A percentile compares a stretch with the other conserved stretches of the same genome.
Conservation (phyloP, 2,888 invertebrate genomes). For the Tinea pellionella region DNA sequence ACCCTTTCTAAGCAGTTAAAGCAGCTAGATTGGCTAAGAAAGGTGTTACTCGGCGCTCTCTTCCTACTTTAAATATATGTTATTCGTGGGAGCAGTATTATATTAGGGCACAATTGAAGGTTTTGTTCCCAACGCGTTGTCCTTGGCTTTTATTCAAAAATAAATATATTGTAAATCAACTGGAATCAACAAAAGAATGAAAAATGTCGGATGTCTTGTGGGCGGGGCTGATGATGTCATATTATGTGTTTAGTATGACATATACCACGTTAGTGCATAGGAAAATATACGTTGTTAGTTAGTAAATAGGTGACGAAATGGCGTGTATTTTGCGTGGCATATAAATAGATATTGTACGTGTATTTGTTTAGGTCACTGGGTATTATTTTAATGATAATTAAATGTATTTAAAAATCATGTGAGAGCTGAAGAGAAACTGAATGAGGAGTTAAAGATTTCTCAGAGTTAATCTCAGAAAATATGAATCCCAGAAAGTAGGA, state of each 20-base stretch:
- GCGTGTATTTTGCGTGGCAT: not conserved
- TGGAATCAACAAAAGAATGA: not conserved
- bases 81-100: too few relatives aligned
- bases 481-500: too few relatives aligned
- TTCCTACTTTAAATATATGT: too few relatives aligned
- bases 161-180: not conserved
- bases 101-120: too few relatives aligned
- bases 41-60: too few relatives aligned
- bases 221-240: slow-evolving; percentile 2
- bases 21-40: too few relatives aligned
- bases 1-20: too few relatives aligned
- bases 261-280: not conserved
- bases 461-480: too few relatives aligned
- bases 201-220: not conserved
- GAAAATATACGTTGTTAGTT: not conserved
- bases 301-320: not conserved
- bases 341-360: not conserved
- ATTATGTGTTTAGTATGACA: not conserved
- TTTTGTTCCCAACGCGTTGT: not conserved
- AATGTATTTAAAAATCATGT: too few relatives aligned
- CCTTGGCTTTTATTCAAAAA: not conserved
- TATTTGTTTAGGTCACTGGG: not conserved
- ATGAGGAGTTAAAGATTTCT: too few relatives aligned
- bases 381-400: not conserved
- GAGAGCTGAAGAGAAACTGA: too few relatives aligned